phyloP scores from a whole-genome alignment of 2,888 invertebrate genomes.

The Sinhomidia bicolor region DNA sequence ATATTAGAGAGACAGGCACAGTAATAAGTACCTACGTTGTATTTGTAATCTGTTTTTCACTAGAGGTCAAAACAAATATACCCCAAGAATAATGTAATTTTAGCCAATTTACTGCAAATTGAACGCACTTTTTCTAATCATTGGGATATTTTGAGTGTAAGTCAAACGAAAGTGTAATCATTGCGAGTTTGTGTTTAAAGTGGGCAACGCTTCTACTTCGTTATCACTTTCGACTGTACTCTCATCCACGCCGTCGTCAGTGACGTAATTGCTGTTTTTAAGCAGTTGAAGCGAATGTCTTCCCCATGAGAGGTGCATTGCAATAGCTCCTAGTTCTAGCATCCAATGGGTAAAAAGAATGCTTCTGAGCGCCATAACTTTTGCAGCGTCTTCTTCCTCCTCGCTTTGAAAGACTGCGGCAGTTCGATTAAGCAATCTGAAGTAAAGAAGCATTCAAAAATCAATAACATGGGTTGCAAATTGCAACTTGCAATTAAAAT shows the following conservation, averaged over 20 bases:
- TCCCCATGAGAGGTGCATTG: constrained; percentile 77
- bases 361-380: constrained; percentile 74
- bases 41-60: background rate
- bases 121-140: background rate
- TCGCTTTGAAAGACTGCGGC: constrained; percentile 56
- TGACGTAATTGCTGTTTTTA: background rate
- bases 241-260: background rate
- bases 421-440: constrained; percentile 62
- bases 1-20: too few species aligned
- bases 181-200: background rate
- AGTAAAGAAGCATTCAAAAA: background rate
- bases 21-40: too few species aligned
- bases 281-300: constrained; percentile 13
- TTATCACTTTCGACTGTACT: background rate
- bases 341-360: constrained; percentile 79
- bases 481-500: too few species aligned
- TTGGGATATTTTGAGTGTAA: background rate
- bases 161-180: background rate
- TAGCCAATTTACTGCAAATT: background rate
- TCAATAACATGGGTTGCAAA: too few species aligned
- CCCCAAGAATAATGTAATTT: background rate
- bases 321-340: constrained; percentile 79
- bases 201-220: background rate
- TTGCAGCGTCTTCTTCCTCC: constrained; percentile 66
- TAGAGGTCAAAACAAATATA: background rate